phyloP scores from a whole-genome alignment of 2,888 invertebrate genomes.

The Cheilosia soror region DNA sequence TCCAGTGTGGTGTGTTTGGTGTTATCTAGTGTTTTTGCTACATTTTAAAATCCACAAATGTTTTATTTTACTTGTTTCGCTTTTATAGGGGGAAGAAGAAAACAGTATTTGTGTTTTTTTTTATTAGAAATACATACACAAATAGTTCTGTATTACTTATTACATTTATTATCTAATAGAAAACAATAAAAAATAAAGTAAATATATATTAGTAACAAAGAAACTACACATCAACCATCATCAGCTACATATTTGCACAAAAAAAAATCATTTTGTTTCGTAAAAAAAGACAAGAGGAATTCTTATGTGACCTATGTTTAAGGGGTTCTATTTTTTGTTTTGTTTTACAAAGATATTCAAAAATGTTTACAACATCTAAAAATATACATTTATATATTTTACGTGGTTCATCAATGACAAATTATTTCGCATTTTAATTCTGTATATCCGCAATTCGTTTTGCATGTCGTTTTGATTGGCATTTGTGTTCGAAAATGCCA shows the following conservation, averaged over 20 bases:
- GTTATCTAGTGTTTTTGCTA: conserved; percentile 37
- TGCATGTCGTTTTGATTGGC: neutral
- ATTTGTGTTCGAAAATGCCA: conserved; percentile 4
- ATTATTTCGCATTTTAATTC: conserved; percentile 8
- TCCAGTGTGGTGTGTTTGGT: conserved; percentile 31
- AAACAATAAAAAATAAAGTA: conserved; percentile 54
- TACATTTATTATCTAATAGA: conserved; percentile 67
- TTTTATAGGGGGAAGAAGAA: conserved; percentile 13
- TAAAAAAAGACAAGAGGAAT: conserved; percentile 30
- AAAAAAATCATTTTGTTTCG: conserved; percentile 22
- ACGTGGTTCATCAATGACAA: conserved; percentile 31
- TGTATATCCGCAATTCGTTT: conserved; percentile 9
- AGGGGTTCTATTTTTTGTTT: neutral
- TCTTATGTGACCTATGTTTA: conserved; percentile 34
- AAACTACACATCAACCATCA: conserved; percentile 23
- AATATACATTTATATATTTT: conserved; percentile 50
- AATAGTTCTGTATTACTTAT: conserved; percentile 44
- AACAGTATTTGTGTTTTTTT: conserved; percentile 3
- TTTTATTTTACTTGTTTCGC: neutral
- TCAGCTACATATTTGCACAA: conserved; percentile 22
- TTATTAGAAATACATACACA: conserved; percentile 45
- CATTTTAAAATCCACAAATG: conserved; percentile 38
- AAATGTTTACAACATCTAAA: conserved; percentile 65
- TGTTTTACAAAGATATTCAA: conserved; percentile 26
- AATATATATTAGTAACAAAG: conserved; percentile 39